Evolutionary conservation across 2,113 vertebrate species (phyloP).

Genomic region (Labrus mixtus): DNA sequence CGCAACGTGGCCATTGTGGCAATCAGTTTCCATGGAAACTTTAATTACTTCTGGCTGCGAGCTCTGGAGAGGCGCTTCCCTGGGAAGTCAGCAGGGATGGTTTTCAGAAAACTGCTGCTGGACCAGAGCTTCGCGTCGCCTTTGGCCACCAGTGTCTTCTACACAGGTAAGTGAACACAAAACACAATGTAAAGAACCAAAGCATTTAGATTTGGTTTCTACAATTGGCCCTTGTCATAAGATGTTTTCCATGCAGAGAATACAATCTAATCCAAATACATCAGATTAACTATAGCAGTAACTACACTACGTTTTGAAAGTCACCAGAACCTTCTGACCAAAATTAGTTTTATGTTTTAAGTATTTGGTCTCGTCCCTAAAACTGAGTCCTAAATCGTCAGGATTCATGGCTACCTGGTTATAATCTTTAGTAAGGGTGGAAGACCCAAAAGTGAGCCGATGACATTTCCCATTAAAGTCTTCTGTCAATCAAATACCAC

Average conservation of each 20-base stretch:
- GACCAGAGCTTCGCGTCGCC: conserved; percentile 90
- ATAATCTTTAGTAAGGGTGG: too few species aligned
- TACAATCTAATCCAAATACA: too few species aligned
- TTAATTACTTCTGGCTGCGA: conserved; percentile 90
- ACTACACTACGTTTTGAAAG: too few species aligned
- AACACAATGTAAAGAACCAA: background rate
- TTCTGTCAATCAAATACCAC: conserved; percentile 1
- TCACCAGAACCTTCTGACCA: too few species aligned
- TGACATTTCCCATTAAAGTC: background rate
- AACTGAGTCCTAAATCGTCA: too few species aligned
- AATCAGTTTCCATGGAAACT: conserved; percentile 90
- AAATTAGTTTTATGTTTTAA: too few species aligned
- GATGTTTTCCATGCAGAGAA: too few species aligned
- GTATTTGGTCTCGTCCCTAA: too few species aligned
- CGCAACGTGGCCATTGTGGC: conserved; percentile 87
- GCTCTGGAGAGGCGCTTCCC: conserved; percentile 89
- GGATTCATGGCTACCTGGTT: too few species aligned
- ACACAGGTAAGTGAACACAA: conserved; percentile 77
- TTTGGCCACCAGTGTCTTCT: conserved; percentile 88
- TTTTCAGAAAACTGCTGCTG: conserved; percentile 88
- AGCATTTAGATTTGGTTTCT: background rate
- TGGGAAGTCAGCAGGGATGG: conserved; percentile 82
- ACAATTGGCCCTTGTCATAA: background rate
- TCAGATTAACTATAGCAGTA: too few species aligned
- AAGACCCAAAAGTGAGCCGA: too few species aligned